Evolutionary conservation across 2,888 invertebrate species (phyloP), one percentile per base, ranked within the genome.

Genomic region (Agrochola litura): DNA sequence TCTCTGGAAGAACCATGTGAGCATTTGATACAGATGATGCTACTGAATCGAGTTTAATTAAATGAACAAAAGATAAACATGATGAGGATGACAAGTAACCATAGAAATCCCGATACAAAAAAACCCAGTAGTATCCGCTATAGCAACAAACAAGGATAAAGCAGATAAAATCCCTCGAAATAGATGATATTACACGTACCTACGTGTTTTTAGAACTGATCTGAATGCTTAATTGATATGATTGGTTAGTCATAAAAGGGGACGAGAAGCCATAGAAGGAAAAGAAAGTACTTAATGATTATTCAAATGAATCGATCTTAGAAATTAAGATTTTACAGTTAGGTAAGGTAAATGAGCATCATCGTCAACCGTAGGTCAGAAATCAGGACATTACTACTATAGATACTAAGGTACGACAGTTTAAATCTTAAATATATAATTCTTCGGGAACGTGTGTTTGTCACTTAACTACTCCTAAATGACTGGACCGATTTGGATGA

Each of bases 101-200:
- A 3, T 54, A 67, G 16, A 77, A 61, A 37, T 65, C 19, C 6
- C 63, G 14, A 30, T 10, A 14, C 80, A 41, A 76, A 77, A 79
- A 82, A 64, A 25, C 52, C 56, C 41, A 64, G 25, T 25, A 19
- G 56, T n/a, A 46, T 63, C 77, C 63, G 49, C 43, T 76, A 25
- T 64, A 67, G 22, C 43, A 66, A 68, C 43, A 66, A n/a, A 82
- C 43, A 65, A 85, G 85, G 72, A 85, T 75, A 85, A 66, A 19
- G 6, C 30, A 64, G 56, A 80, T 49, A 9, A 66, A 85, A 77
- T 71, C 22, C 71, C 19, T 19, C 19, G 72, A 75, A 85, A 66
- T 64, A 43, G 54, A 81, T 83, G 83, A 81, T 73, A 73, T 83
- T 73, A 83, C 63, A 54, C 22, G 25, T 2, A n/a, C n/a, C n/a